A percentile compares a stretch with the other conserved stretches of the same genome.
Conservation (phyloP, 2,113 vertebrate genomes). For the Hypomesus transpacificus region DNA sequence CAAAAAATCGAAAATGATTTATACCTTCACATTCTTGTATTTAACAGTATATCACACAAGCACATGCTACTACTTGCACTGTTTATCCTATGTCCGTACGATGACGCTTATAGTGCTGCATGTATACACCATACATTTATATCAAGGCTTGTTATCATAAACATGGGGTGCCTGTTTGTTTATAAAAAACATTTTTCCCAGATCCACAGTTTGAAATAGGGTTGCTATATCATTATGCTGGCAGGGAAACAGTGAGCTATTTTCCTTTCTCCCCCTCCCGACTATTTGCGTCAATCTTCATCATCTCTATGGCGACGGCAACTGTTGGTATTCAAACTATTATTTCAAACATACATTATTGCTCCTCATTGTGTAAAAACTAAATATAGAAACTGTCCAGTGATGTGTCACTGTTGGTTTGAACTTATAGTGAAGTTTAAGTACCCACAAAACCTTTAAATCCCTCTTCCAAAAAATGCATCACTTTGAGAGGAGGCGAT, state of each 20-base stretch:
- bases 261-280: conserved; percentile 5
- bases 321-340: conserved; percentile 14
- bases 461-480: too few species aligned
- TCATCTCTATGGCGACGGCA: conserved; percentile 27
- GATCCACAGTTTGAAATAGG: background rate
- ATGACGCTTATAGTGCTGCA: background rate
- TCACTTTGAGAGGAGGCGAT: too few species aligned
- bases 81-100: background rate
- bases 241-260: conserved; percentile 18
- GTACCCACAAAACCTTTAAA: too few species aligned
- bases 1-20: conserved; percentile 19
- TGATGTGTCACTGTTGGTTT: background rate
- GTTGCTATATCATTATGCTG: conserved; percentile 23
- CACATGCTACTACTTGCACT: background rate
- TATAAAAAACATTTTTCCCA: conserved; percentile 1
- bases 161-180: background rate
- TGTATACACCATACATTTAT: background rate
- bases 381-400: background rate
- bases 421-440: background rate
- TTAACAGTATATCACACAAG: background rate
- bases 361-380: conserved; percentile 8
- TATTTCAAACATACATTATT: conserved; percentile 14
- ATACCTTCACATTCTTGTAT: background rate
- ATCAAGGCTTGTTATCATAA: conserved; percentile 3
- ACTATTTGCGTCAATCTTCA: conserved; percentile 41